Conservation (phyloP, 2,797 vertebrate genomes). For the Chelonia mydas region DNA sequence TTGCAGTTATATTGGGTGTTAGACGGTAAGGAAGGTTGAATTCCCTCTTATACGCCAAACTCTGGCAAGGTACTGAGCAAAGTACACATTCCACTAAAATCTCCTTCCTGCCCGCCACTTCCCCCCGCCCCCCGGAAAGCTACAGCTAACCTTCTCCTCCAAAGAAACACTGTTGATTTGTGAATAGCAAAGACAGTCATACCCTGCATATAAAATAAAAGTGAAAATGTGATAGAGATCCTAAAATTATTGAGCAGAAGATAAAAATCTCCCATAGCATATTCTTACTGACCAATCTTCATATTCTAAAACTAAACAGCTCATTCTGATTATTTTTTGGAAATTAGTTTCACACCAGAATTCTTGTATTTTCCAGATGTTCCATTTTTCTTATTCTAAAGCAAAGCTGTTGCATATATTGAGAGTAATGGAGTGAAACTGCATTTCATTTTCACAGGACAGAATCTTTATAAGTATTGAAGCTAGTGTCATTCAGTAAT, state of each 20-base stretch:
- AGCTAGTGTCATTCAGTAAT: rapidly evolving
- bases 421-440: not conserved
- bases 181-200: not conserved
- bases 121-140: not conserved
- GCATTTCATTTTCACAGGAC: not conserved
- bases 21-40: rapidly evolving
- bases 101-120: conserved; percentile 3
- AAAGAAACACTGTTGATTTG: rapidly evolving
- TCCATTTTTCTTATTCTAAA: rapidly evolving
- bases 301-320: rapidly evolving
- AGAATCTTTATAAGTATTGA: not conserved
- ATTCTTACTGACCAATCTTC: not conserved
- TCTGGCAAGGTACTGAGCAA: not conserved
- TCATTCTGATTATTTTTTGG: rapidly evolving
- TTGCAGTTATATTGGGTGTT: rapidly evolving
- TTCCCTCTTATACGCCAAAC: not conserved
- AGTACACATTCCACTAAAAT: not conserved
- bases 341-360: not conserved
- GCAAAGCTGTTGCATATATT: not conserved
- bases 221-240: not conserved
- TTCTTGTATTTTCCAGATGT: not conserved
- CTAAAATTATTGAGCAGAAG: not conserved
- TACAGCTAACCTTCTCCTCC: not conserved
- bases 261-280: not conserved
- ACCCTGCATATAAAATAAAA: rapidly evolving